Conservation (phyloP, 1,140 invertebrate genomes). For the Himalopsyche phryganea region DNA sequence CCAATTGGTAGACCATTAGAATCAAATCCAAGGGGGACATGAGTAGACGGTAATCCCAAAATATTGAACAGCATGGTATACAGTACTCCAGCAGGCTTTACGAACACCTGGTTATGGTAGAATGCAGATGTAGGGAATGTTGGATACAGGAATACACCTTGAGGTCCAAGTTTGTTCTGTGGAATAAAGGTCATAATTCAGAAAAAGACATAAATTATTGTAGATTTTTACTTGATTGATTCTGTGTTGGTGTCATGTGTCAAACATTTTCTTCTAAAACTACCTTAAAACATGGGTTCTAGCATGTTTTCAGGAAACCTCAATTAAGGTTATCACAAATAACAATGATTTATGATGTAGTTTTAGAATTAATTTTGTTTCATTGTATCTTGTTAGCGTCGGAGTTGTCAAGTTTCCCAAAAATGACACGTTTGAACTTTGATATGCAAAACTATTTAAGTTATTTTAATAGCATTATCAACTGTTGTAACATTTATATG, state of each 20-base stretch:
- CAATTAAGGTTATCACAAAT: too few species aligned
- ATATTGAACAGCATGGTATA: constrained; percentile 75
- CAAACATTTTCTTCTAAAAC: not conserved
- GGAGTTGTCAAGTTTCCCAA: too few species aligned
- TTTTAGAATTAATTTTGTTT: too few species aligned
- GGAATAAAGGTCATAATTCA: constrained; percentile 20
- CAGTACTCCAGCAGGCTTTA: constrained; percentile 58
- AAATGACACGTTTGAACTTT: too few species aligned
- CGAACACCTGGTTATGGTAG: constrained; percentile 59
- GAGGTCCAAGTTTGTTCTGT: constrained; percentile 55
- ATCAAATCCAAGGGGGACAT: constrained; percentile 67
- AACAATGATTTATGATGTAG: too few species aligned
- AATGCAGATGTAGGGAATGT: constrained; percentile 63
- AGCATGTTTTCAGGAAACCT: too few species aligned
- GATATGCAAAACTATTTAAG: too few species aligned
- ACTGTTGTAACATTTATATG: too few species aligned
- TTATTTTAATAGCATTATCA: too few species aligned
- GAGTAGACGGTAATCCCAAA: constrained; percentile 70
- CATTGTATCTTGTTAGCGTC: too few species aligned
- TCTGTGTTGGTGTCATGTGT: not conserved
- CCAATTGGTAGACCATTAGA: constrained; percentile 66
- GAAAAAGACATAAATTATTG: not conserved
- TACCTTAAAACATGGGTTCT: not conserved
- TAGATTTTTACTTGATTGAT: not conserved
- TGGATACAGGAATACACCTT: constrained; percentile 76